Evolutionary conservation across 2,888 invertebrate genomes (phyloP).

Genomic region (Pachymerium ferrugineum): DNA sequence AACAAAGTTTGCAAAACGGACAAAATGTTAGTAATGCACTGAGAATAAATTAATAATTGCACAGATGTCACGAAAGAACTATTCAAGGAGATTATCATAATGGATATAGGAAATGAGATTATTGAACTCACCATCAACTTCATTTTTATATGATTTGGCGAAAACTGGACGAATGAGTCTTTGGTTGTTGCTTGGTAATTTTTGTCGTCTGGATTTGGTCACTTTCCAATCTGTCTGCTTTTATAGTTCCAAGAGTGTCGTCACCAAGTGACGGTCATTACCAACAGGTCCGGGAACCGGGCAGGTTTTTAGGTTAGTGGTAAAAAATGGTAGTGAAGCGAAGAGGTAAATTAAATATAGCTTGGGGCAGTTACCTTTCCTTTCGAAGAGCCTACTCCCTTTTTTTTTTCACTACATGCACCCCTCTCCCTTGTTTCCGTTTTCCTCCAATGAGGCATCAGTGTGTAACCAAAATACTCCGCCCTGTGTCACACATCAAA

Average conservation of each 20-base stretch:
- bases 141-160: too few relatives aligned
- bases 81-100: too few relatives aligned
- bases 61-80: too few relatives aligned
- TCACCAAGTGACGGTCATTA: constrained; percentile 12
- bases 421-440: background rate
- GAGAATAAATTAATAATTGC: too few relatives aligned
- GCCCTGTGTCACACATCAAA: too few relatives aligned
- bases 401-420: background rate
- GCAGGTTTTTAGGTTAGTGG: constrained; percentile 10
- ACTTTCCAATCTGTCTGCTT: background rate
- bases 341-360: background rate
- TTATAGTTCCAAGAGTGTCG: background rate
- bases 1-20: too few relatives aligned
- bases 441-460: background rate
- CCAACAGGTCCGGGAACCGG: constrained; percentile 16
- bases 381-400: background rate
- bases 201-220: background rate
- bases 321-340: background rate
- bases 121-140: too few relatives aligned
- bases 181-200: background rate
- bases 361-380: background rate
- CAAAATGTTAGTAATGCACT: too few relatives aligned
- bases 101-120: too few relatives aligned
- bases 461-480: background rate
- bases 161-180: background rate